phyloP scores from a whole-genome alignment of 2,797 vertebrate species.

The Myotis daubentonii region DNA sequence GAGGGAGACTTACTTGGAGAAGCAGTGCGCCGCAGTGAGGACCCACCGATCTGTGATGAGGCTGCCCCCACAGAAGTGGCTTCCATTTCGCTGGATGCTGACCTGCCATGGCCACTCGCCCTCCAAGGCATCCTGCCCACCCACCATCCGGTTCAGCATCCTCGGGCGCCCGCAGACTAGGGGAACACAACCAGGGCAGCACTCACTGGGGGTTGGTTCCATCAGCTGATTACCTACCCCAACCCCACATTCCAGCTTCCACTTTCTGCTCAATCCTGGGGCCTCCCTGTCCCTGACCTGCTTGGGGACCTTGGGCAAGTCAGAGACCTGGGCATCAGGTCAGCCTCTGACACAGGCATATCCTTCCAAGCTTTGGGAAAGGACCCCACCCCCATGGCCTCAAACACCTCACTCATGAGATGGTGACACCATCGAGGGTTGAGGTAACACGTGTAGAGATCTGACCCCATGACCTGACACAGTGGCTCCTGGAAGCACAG shows the following conservation, averaged over 20 bases:
- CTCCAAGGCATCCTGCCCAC: constrained; percentile 70
- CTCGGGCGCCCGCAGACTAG: constrained; percentile 68
- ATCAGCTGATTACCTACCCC: not conserved
- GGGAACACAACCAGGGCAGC: not conserved
- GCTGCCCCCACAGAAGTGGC: constrained; percentile 85
- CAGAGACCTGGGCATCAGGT: not conserved
- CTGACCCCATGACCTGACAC: not conserved
- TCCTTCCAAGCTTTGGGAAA: not conserved
- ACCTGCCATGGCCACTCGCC: constrained; percentile 82
- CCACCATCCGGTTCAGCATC: constrained; percentile 77
- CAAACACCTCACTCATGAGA: not conserved
- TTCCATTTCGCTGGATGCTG: constrained; percentile 76
- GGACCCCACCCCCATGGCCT: not conserved
- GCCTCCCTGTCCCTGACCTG: not conserved
- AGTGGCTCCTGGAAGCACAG: not conserved
- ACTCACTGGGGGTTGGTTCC: not conserved
- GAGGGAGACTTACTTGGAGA: constrained; percentile 76
- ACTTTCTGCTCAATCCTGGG: not conserved
- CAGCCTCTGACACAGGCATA: not conserved
- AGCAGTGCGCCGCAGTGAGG: constrained; percentile 79
- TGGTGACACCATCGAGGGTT: not conserved
- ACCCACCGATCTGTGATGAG: constrained; percentile 83
- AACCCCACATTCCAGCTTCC: not conserved
- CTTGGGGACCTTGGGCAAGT: not conserved
- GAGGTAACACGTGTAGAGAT: not conserved